These are phyloP conservation scores for Steatocranus sp. DNA, from an alignment of 2,797 vertebrate genomes.

Conservation along the genomic window DNA sequence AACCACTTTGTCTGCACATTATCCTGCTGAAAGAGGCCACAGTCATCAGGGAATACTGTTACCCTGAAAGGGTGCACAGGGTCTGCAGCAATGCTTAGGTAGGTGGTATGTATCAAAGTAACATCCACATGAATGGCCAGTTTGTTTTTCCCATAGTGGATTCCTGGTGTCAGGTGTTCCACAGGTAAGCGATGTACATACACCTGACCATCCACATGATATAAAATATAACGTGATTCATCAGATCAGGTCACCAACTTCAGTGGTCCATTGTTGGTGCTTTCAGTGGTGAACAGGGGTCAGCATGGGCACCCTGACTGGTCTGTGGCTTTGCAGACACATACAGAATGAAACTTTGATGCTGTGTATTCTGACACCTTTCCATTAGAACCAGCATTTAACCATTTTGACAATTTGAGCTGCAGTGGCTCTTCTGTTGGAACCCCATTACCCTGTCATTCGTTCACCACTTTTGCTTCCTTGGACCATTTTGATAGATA, in stretches of 20 bases:
- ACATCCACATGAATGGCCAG: background rate
- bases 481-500: background rate
- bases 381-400: background rate
- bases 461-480: background rate
- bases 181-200: background rate
- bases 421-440: too few species aligned
- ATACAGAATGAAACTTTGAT: background rate
- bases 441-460: background rate
- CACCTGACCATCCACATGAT: background rate
- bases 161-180: background rate
- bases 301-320: background rate
- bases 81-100: background rate
- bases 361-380: background rate
- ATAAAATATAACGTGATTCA: too few species aligned
- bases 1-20: rapidly evolving
- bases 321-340: background rate
- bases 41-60: background rate
- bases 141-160: background rate
- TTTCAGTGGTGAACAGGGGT: background rate
- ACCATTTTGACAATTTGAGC: background rate
- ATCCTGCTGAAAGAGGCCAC: background rate
- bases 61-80: background rate
- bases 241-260: background rate
- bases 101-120: background rate
- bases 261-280: background rate